A percentile compares a stretch with the other conserved stretches of the same genome.
Evolutionary conservation across 2,113 vertebrate genomes (phyloP).

Genomic region (Felis catus): DNA sequence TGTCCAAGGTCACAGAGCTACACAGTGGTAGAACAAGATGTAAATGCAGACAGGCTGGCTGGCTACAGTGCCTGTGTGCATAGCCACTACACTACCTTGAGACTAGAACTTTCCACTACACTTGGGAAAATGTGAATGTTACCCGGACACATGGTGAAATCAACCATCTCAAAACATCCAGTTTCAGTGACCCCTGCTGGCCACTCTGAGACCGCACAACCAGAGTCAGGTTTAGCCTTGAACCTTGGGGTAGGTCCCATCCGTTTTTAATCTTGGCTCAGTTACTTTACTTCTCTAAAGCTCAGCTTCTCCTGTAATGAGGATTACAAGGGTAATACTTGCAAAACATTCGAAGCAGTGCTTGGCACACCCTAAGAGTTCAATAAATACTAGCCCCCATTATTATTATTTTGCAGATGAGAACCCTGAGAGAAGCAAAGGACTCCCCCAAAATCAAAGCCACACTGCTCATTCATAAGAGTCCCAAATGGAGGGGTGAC

Average conservation of each 20-base stretch:
- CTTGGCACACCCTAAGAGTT: background rate
- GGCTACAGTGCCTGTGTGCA: background rate
- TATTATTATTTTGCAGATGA: background rate
- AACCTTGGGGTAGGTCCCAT: background rate
- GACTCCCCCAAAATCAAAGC: background rate
- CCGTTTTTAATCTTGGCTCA: background rate
- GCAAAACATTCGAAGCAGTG: background rate
- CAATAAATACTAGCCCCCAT: background rate
- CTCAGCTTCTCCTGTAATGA: background rate
- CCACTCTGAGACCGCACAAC: background rate
- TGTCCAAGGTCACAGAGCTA: background rate
- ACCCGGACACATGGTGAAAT: background rate
- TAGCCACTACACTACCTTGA: rapidly evolving
- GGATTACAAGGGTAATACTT: background rate
- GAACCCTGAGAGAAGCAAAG: background rate
- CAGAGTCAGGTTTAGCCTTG: background rate
- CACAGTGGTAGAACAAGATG: background rate
- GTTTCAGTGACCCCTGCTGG: background rate
- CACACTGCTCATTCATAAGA: rapidly evolving
- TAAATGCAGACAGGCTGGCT: background rate
- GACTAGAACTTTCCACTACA: background rate
- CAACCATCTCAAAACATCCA: background rate
- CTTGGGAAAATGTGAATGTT: background rate
- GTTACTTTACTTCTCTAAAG: background rate
- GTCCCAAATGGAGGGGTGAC: rapidly evolving